Evolutionary conservation across 1,140 invertebrate genomes (phyloP).

Genomic region (Brachionus asplanchnoidis): DNA sequence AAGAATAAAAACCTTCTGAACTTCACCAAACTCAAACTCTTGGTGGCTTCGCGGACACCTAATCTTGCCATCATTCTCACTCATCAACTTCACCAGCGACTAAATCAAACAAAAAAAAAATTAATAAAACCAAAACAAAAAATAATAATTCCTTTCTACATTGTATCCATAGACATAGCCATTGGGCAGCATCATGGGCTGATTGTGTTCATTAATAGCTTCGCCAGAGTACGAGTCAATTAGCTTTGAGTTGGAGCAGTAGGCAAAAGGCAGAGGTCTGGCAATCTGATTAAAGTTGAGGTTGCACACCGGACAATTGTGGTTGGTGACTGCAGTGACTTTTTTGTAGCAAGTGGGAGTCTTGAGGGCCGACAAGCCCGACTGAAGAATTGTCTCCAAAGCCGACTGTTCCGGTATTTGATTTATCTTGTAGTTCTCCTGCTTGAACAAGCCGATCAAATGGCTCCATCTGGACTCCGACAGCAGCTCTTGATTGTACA

Average conservation of each 20-base stretch:
- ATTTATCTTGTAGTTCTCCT: conserved; percentile 87
- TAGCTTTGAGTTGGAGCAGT: conserved; percentile 84
- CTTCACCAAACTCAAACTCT: conserved; percentile 76
- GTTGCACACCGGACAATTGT: conserved; percentile 87
- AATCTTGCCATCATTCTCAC: conserved; percentile 77
- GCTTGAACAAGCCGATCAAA: conserved; percentile 81
- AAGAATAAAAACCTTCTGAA: conserved; percentile 92
- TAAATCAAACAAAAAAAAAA: conserved; percentile 49
- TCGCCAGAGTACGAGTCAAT: conserved; percentile 84
- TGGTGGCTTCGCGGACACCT: conserved; percentile 86
- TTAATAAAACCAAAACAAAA: conserved; percentile 46
- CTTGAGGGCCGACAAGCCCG: conserved; percentile 87
- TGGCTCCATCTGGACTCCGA: conserved; percentile 70
- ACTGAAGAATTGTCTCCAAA: conserved; percentile 81
- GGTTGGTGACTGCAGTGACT: conserved; percentile 60
- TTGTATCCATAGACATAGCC: conserved; percentile 94
- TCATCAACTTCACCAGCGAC: conserved; percentile 77
- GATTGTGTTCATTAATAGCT: conserved; percentile 93
- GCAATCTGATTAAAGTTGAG: conserved; percentile 80
- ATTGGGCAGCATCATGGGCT: conserved; percentile 95
- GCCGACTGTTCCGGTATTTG: conserved; percentile 84
- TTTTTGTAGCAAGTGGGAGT: conserved; percentile 67
- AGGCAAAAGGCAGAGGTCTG: conserved; percentile 79
- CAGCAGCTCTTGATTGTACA: conserved; percentile 66
- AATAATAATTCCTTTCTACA: conserved; percentile 58